Evolutionary conservation across 2,888 invertebrate genomes (phyloP).

Genomic region (Drosophila picticornis): DNA sequence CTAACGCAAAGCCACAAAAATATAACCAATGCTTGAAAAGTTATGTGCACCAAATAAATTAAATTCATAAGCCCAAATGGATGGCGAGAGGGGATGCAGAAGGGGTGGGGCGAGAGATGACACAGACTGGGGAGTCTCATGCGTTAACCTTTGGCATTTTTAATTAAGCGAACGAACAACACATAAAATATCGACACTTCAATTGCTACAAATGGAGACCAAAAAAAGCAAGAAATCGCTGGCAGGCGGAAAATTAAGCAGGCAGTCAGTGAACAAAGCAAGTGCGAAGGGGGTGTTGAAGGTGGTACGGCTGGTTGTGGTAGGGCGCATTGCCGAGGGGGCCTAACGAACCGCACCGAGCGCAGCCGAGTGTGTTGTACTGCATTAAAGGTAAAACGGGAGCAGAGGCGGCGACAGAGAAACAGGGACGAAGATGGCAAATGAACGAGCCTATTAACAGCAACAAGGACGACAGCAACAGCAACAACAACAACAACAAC

Average conservation of each 20-base stretch:
- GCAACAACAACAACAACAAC: constrained; percentile 51
- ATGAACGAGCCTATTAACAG: constrained; percentile 79
- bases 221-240: constrained; percentile 38
- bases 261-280: constrained; percentile 37
- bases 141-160: constrained; percentile 80
- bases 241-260: constrained; percentile 69
- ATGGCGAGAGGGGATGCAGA: neutral
- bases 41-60: constrained; percentile 74
- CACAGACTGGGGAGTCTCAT: constrained; percentile 17
- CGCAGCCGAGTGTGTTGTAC: constrained; percentile 78
- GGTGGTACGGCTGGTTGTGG: neutral
- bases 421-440: constrained; percentile 50
- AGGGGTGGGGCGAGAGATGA: neutral
- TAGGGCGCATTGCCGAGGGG: constrained; percentile 46
- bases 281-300: neutral
- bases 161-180: constrained; percentile 78
- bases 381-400: constrained; percentile 74
- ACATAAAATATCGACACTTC: constrained; percentile 81
- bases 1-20: constrained; percentile 36
- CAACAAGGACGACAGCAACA: constrained; percentile 72
- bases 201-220: constrained; percentile 65
- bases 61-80: constrained; percentile 66
- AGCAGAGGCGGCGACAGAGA: constrained; percentile 21
- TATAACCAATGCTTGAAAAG: constrained; percentile 51
- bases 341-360: constrained; percentile 79